Conservation (phyloP, 1,140 invertebrate species). For the Drosophila paulistorum region DNA sequence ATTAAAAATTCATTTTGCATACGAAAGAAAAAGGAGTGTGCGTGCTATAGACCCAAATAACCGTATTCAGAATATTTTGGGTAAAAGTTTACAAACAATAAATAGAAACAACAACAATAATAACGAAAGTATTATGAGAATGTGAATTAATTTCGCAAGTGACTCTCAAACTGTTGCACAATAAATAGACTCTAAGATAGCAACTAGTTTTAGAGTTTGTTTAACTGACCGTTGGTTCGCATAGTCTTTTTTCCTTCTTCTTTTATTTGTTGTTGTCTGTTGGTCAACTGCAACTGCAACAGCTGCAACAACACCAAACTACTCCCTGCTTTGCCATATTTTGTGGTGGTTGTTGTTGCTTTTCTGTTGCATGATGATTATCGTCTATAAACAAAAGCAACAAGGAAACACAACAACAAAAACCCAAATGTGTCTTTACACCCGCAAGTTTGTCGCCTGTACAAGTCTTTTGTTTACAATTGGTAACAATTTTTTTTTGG, state of each 20-base stretch:
- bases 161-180: conserved; percentile 35
- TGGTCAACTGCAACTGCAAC: conserved; percentile 32
- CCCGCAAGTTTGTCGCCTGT: conserved; percentile 65
- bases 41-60: conserved; percentile 36
- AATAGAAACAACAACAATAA: not conserved
- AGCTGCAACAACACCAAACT: conserved; percentile 47
- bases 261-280: conserved; percentile 5
- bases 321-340: conserved; percentile 38
- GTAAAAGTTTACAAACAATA: conserved; percentile 17
- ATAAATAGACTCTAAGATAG: conserved; percentile 13
- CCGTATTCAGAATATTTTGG: conserved; percentile 22
- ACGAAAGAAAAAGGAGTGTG: conserved; percentile 35
- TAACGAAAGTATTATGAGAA: conserved; percentile 25
- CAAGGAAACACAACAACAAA: conserved; percentile 6
- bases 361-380: conserved; percentile 46
- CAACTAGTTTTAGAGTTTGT: conserved; percentile 47
- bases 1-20: conserved; percentile 50
- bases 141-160: conserved; percentile 39
- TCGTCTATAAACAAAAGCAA: conserved; percentile 24
- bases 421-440: conserved; percentile 17
- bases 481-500: conserved; percentile 22
- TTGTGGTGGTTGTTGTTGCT: conserved; percentile 14
- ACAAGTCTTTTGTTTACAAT: conserved; percentile 69
- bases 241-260: no score
- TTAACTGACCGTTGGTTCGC: conserved; percentile 50